Evolutionary conservation across 2,113 vertebrate genomes (phyloP).

Genomic region (Oncorhynchus kisutch): DNA sequence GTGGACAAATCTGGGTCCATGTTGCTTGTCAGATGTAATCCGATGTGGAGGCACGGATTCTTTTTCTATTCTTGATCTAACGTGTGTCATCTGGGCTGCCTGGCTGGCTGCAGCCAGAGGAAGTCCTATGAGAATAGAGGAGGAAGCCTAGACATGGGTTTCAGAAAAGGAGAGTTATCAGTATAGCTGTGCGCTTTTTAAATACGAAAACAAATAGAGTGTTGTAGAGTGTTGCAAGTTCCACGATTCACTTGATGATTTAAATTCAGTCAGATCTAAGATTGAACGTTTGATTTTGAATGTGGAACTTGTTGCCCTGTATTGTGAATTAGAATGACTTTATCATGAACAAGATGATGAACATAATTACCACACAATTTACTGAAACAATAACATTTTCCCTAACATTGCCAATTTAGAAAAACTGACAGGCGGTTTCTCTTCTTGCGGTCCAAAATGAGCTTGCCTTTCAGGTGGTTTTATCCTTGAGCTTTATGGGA

Average conservation of each 20-base stretch:
- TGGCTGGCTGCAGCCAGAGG: slow-evolving; percentile 35
- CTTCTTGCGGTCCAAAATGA: not conserved
- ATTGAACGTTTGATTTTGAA: not conserved
- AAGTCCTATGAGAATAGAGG: slow-evolving; percentile 41
- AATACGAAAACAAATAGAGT: slow-evolving; percentile 15
- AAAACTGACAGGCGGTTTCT: not conserved
- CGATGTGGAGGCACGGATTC: slow-evolving; percentile 47
- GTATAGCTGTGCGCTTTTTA: slow-evolving; percentile 8
- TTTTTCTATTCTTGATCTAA: slow-evolving; percentile 59
- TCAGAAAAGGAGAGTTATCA: slow-evolving; percentile 13
- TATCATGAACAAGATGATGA: not conserved
- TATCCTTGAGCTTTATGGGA: not conserved
- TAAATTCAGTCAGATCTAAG: not conserved
- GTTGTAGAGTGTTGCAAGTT: not conserved
- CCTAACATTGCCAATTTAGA: not conserved
- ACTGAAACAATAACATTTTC: not conserved
- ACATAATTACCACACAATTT: slow-evolving; percentile 18
- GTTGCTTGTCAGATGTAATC: slow-evolving; percentile 67
- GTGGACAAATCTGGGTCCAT: slow-evolving; percentile 54
- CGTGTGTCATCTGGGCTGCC: slow-evolving; percentile 42
- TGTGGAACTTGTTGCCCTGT: not conserved
- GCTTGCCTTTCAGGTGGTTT: not conserved
- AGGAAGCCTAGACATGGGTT: slow-evolving; percentile 29
- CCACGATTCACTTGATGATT: not conserved
- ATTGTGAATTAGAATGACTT: not conserved